These are phyloP conservation scores for Furcifer pardalis DNA, from an alignment of 2,797 vertebrate species.

Conservation along the genomic window DNA sequence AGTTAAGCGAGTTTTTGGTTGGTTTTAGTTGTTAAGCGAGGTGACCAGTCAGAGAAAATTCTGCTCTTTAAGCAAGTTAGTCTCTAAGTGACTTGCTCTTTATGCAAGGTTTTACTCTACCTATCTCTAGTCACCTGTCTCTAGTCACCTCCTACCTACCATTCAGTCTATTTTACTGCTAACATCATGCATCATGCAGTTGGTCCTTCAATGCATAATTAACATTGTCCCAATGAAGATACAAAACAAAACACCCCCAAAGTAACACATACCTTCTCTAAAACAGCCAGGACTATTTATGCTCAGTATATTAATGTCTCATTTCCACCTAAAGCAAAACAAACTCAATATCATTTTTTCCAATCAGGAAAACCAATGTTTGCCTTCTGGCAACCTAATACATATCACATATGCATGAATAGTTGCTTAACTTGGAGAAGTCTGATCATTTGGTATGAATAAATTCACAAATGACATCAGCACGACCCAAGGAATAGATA, in stretches of 20 bases:
- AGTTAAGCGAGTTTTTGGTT: no score
- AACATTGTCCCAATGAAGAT: neutral
- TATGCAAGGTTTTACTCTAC: no score
- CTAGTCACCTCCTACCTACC: neutral
- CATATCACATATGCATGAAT: neutral
- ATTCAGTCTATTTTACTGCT: neutral
- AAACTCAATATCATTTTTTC: neutral
- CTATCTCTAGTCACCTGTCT: no score
- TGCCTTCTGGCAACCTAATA: neutral
- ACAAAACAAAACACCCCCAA: neutral
- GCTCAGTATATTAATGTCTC: neutral
- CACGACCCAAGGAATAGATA: neutral
- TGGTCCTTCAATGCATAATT: slow-evolving; percentile 31
- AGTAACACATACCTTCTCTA: neutral
- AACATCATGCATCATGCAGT: neutral
- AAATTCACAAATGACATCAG: slow-evolving; percentile 3
- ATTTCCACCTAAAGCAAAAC: neutral
- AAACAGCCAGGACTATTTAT: neutral
- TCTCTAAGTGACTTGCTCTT: no score
- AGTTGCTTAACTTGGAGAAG: neutral
- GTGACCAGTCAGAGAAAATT: no score
- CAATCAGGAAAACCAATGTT: neutral
- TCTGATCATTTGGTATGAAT: neutral
- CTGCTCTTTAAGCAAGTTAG: no score
- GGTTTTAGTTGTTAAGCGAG: no score